Evolutionary conservation across 2,888 invertebrate species (phyloP), one percentile per base, ranked within the genome.

Genomic region (Toxonevra muliebris): DNA sequence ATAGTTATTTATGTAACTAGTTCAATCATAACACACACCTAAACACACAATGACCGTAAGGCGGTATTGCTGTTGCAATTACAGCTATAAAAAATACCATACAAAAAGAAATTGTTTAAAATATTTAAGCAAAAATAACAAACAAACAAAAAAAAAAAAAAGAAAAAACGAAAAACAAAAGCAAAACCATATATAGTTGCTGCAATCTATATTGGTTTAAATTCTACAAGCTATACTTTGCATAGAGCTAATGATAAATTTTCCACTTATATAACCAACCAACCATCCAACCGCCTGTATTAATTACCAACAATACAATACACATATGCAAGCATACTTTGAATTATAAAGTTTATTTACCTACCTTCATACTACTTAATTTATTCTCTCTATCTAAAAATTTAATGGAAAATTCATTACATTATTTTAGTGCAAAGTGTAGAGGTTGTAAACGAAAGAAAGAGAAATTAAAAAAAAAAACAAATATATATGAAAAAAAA

Each of bases 351-450:
- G 50, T 17, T 48, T 20, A 57, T 15, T 30, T 30, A 30, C 30
- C 19, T 61, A 45, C 57, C 45, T 20, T 30, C 17, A 55, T 52
- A 48, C 55, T 12, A 55, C 55, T 54, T 30, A 30, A 4, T 30
- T 30, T 30, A 30, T 30, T 30, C 7, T 30, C 53, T 52, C 17
- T 15, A 54, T 52, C 13, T 65, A 40, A n/a, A 52, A 43, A 45
- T n/a, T 30, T 53, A 52, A 58, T 65, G 73, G 71, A 76, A 76
- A 76, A 74, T 74, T 78, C 90, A 30, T 90, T 90, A 91, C 92
- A 92, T 93, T 92, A 92, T 89, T 93, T 93, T 92, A 90, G 91
- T 93, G 93, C 93, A 93, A 93, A 93, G 93, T 93, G 92, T 92
- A 92, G 92, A 92, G 90, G 92, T 92, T 92, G 91, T 92, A 91